These are phyloP conservation scores for Chloropsis cyanopogon DNA, from an alignment of 2,113 vertebrate genomes.

Conservation along the genomic window DNA sequence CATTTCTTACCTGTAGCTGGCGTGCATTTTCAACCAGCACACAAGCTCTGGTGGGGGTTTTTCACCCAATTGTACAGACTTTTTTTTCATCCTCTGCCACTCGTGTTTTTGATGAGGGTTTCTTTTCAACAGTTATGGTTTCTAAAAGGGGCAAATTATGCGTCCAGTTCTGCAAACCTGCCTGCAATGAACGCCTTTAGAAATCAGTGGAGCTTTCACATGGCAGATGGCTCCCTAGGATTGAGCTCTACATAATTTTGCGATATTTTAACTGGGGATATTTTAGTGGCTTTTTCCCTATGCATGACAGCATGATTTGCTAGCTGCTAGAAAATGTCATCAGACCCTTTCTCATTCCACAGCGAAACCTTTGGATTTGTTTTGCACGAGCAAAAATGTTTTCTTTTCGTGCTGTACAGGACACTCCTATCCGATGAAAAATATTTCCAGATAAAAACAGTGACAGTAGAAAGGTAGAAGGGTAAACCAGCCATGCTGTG, in stretches of 20 bases:
- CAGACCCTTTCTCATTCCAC: slow-evolving; percentile 33
- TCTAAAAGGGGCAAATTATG: slow-evolving; percentile 54
- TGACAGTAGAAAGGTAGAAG: background rate
- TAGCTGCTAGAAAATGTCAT: slow-evolving; percentile 57
- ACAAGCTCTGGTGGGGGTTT: background rate
- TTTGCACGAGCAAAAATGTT: background rate
- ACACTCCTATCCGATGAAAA: background rate
- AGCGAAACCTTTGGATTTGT: background rate
- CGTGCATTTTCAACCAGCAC: background rate
- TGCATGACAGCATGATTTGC: slow-evolving; percentile 53
- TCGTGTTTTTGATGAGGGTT: background rate
- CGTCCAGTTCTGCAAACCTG: slow-evolving; percentile 48
- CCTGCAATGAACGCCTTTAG: background rate
- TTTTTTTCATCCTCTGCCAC: background rate
- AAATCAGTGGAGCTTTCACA: slow-evolving; percentile 56
- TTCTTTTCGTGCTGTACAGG: background rate
- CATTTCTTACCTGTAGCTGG: background rate
- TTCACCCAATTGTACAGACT: background rate
- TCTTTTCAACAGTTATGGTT: background rate
- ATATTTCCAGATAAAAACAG: background rate
- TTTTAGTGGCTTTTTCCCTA: slow-evolving; percentile 61
- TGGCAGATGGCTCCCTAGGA: slow-evolving; percentile 59
- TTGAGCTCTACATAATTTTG: slow-evolving; percentile 58
- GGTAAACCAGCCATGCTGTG: background rate
- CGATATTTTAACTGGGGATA: slow-evolving; percentile 51